These are phyloP conservation scores for Nasonovia ribisnigri DNA, from an alignment of 2,888 invertebrate genomes.

Conservation along the genomic window DNA sequence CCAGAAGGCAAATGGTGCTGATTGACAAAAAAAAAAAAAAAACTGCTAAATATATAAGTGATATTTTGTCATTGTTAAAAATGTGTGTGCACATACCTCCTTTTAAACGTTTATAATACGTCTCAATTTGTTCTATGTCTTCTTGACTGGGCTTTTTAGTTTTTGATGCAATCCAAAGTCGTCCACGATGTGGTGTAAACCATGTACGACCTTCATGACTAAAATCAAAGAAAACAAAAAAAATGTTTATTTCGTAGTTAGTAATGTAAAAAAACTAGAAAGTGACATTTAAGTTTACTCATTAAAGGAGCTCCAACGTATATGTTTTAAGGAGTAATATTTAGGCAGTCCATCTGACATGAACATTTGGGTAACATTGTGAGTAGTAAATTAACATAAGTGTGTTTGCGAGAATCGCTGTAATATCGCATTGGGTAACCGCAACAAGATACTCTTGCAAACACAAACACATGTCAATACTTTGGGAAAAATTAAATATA, in stretches of 20 bases:
- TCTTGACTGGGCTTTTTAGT: constrained; percentile 77
- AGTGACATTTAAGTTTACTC: not conserved
- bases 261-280: not conserved
- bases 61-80: not conserved
- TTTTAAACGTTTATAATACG: constrained; percentile 56
- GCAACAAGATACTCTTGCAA: too few relatives aligned
- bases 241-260: not conserved
- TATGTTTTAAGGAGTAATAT: too few relatives aligned
- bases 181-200: constrained; percentile 92
- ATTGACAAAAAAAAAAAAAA: too few relatives aligned
- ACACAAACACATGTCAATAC: too few relatives aligned
- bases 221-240: constrained; percentile 63
- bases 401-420: too few relatives aligned
- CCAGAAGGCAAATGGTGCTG: not conserved
- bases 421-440: too few relatives aligned
- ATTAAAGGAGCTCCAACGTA: too few relatives aligned
- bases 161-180: constrained; percentile 95
- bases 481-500: too few relatives aligned
- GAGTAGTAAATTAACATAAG: too few relatives aligned
- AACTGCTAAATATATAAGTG: not conserved
- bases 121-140: constrained; percentile 66
- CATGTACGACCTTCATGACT: constrained; percentile 95
- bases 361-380: too few relatives aligned
- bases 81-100: constrained; percentile 32
- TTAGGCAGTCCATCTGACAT: too few relatives aligned